phyloP scores from a whole-genome alignment of 2,797 vertebrate genomes.

The Alcedo atthis region DNA sequence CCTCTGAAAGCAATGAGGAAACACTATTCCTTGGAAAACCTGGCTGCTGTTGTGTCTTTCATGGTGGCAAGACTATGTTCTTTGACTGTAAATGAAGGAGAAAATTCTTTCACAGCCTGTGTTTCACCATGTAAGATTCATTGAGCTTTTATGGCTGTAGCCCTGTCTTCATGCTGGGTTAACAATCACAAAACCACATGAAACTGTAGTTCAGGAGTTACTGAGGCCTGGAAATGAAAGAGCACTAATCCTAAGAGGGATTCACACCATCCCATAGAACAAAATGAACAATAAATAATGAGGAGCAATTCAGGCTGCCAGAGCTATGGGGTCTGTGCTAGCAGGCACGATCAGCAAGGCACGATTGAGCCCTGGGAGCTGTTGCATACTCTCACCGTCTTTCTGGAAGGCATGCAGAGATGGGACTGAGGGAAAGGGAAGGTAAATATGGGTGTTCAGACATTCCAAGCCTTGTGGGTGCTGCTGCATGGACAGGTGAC shows the following conservation, averaged over 20 bases:
- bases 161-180: slow-evolving; percentile 76
- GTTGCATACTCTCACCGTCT: not conserved
- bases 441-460: not conserved
- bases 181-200: slow-evolving; percentile 81
- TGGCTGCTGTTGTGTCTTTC: slow-evolving; percentile 51
- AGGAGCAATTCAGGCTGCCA: slow-evolving; percentile 54
- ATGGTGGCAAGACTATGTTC: slow-evolving; percentile 31
- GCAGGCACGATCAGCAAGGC: not conserved
- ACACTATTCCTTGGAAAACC: slow-evolving; percentile 59
- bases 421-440: not conserved
- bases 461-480: not conserved
- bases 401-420: not conserved
- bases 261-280: slow-evolving; percentile 53
- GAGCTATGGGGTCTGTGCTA: slow-evolving; percentile 39
- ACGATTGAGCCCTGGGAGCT: slow-evolving; percentile 11
- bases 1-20: slow-evolving; percentile 49
- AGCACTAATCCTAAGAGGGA: slow-evolving; percentile 70
- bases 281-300: slow-evolving; percentile 71
- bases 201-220: slow-evolving; percentile 76
- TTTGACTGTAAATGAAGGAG: slow-evolving; percentile 80
- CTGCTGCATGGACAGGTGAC: not conserved
- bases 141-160: slow-evolving; percentile 73
- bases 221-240: slow-evolving; percentile 78
- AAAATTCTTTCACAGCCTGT: slow-evolving; percentile 66
- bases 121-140: slow-evolving; percentile 73